Base-by-base conservation (phyloP, 1,140 invertebrate species). In the Pachypsylla venusta region DNA sequence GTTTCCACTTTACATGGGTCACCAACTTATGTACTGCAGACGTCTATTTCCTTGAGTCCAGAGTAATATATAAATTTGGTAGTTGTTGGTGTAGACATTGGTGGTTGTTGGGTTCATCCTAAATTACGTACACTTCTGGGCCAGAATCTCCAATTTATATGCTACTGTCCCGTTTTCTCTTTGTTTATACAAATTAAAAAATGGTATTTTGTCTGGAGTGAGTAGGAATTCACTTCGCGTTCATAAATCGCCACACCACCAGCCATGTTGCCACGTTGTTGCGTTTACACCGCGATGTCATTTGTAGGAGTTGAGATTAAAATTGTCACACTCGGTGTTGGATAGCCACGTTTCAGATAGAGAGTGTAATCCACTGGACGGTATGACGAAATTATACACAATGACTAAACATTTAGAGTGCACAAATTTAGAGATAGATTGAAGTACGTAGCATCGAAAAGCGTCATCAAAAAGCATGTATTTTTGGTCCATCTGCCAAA, bases 211-310 rank as follows among this genome's bases (percentile, higher is more conserved):
- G 30, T 12, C 16, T 16, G 30, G 16, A 35, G 30, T 35, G 16
- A 10, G 10, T 35, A 16, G 14, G 24, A 58, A 42, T 64, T 56
- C 25, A 39, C 53, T 13, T 20, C 24, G 57, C 26, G 54, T 1
- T 62, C 55, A 56, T 60, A 64, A 10, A 64, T 56, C 42, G 58
- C 61, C 12, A 64, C 61, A 13, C 63, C 63, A 25, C 60, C 63
- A 27, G 61, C 63, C 30, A 35, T 35, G 30, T 35, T 35, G 16
- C 30, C n/a, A n/a, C 30, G 30, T 35, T 35, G 30, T 35, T 16
- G 16, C 30, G 30, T 35, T 35, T 35, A 35, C 30, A 35, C 10
- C 30, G 30, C 16, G 30, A 12, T 12, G 16, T 35, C 10, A 35
- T 12, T 35, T 35, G 30, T 35, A 35, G 30, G 30, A 35, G 10